Base-by-base conservation (phyloP, 2,113 vertebrate genomes). In the Cebus imitator region DNA sequence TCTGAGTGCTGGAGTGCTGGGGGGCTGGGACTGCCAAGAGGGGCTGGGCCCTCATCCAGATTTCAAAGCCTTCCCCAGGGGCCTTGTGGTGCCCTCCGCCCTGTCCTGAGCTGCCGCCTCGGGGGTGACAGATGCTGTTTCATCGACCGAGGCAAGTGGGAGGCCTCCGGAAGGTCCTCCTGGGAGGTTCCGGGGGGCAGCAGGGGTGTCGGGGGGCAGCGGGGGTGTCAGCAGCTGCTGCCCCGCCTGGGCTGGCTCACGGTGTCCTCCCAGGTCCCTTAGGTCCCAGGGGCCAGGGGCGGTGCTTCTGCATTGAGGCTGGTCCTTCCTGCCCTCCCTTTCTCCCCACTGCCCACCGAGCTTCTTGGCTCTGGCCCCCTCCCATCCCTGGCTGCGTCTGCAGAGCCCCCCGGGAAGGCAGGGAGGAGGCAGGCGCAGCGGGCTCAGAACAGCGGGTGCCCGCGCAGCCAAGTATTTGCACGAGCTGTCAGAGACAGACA, bases 401-500 rank as follows among this genome's bases (percentile, higher is more conserved):
- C 96, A 97, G 96, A 97, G 78, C 96, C 96, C 97, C 93, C 90
- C 48, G 45, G 94, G 91, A 95, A 97, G 83, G 92, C 86, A 87
- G 92, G 98, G 97, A 97, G 98, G 98, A 93, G 97, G 97, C 92
- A 93, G 97, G 97, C 93, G 10, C 96, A 96, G 95, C 52, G n/a
- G 97, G 96, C 98, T 97, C 97, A 97, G 97, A 97, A 98, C 97
- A 97, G 98, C 97, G 97, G 98, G 98, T 97, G 95, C 97, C 97
- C 85, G 90, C 5, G 94, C 96, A 98, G 98, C 97, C 97, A 98
- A 98, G 98, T 98, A 97, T 98, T 97, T 97, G 97, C 57, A 0
- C 25, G 97, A 98, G 97, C 97, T 98, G 98, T 98, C 98, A 98
- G 97, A 98, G 97, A 98, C 98, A 98, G 97, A 97, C 98, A 98